These are phyloP conservation scores for Microctonus brassicae DNA, from an alignment of 2,888 invertebrate species.

Conservation along the genomic window DNA sequence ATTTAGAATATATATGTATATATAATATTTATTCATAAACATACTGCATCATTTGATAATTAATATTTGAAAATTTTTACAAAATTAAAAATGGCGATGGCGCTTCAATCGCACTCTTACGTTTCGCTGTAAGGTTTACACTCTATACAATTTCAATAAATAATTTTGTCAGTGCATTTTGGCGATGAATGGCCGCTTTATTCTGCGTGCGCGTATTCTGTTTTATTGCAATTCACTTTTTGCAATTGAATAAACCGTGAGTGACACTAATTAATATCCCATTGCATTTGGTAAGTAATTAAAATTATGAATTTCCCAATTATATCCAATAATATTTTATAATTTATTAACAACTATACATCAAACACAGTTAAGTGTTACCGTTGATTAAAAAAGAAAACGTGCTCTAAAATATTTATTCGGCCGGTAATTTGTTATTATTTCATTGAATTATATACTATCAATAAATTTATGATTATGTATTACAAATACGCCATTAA, in stretches of 20 bases:
- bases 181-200: constrained; percentile 59
- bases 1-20: no score
- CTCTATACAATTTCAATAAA: constrained; percentile 25
- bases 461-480: neutral
- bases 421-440: constrained; percentile 63
- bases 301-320: neutral
- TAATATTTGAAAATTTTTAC: no score
- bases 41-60: no score
- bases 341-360: neutral
- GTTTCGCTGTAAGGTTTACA: neutral
- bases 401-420: constrained; percentile 54
- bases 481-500: neutral
- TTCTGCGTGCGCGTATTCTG: constrained; percentile 61
- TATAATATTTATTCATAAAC: no score
- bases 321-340: neutral
- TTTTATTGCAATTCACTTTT: constrained; percentile 63
- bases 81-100: neutral
- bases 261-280: constrained; percentile 49
- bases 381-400: constrained; percentile 51
- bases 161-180: constrained; percentile 54
- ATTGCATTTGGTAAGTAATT: constrained; percentile 58
- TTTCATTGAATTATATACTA: neutral
- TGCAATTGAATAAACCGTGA: constrained; percentile 53
- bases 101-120: neutral
- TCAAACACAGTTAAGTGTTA: neutral